Conservation (phyloP, 2,888 invertebrate genomes). For the Serrognathus titanus region DNA sequence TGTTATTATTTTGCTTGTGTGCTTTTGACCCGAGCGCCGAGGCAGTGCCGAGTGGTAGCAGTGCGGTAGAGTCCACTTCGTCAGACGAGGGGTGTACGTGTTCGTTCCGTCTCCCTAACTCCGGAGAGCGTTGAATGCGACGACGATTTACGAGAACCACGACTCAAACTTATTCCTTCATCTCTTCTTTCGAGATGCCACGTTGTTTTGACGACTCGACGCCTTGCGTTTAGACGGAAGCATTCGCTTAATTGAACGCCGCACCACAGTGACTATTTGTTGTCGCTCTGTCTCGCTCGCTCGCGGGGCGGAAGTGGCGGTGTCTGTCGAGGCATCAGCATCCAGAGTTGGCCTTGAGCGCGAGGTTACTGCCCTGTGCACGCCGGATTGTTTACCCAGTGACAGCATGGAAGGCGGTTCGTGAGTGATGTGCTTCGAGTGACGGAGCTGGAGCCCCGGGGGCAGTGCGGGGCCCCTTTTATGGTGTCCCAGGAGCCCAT, state of each 20-base stretch:
- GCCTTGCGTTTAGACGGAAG: slow-evolving; percentile 11
- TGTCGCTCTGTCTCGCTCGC: slow-evolving; percentile 42
- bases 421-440: slow-evolving; percentile 31
- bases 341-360: slow-evolving; percentile 39
- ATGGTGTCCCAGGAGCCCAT: slow-evolving; percentile 54
- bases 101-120: slow-evolving; percentile 29
- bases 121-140: too few relatives aligned
- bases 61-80: slow-evolving; percentile 53
- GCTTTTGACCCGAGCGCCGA: slow-evolving; percentile 56
- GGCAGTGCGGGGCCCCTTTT: slow-evolving; percentile 46
- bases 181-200: too few relatives aligned
- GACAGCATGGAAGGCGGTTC: slow-evolving; percentile 37
- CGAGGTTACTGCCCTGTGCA: slow-evolving; percentile 50
- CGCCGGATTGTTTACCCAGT: slow-evolving; percentile 50
- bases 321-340: slow-evolving; percentile 37
- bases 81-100: slow-evolving; percentile 46
- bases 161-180: too few relatives aligned
- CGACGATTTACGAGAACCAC: too few relatives aligned
- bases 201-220: too few relatives aligned
- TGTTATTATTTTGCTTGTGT: slow-evolving; percentile 70
- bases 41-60: slow-evolving; percentile 47
- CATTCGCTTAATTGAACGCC: slow-evolving; percentile 5
- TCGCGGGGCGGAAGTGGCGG: slow-evolving; percentile 42
- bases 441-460: slow-evolving; percentile 61
- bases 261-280: slow-evolving; percentile 31